Conservation (phyloP, 92 coral and sea anemone species). For the Hydrozoanthus gracilis region DNA sequence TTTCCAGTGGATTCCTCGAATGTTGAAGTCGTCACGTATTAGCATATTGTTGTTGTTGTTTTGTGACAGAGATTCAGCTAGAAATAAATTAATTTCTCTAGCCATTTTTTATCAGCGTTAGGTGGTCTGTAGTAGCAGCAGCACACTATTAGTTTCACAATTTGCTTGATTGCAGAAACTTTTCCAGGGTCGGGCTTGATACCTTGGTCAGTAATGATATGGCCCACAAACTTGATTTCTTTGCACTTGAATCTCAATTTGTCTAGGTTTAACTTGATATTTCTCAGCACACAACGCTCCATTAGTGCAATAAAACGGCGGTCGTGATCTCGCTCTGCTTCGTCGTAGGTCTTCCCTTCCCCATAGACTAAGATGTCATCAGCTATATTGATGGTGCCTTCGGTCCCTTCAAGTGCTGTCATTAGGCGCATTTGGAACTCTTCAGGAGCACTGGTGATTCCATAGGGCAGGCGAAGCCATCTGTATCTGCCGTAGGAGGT, state of each 20-base stretch:
- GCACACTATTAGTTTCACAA: background rate
- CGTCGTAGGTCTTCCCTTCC: slow-evolving; percentile 52
- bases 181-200: background rate
- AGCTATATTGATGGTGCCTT: slow-evolving; percentile 57
- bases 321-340: slow-evolving; percentile 67
- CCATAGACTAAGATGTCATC: slow-evolving; percentile 67
- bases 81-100: slow-evolving; percentile 50
- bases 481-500: slow-evolving; percentile 60
- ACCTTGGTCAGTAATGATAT: no score
- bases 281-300: slow-evolving; percentile 57
- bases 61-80: slow-evolving; percentile 36
- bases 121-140: slow-evolving; percentile 58
- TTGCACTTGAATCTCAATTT: slow-evolving; percentile 42
- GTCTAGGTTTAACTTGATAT: slow-evolving; percentile 53
- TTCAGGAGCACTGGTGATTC: slow-evolving; percentile 64
- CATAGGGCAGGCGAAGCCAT: slow-evolving; percentile 64
- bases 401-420: slow-evolving; percentile 49
- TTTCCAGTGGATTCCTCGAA: slow-evolving; percentile 50
- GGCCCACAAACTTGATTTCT: no score
- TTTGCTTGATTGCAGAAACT: background rate
- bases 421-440: slow-evolving; percentile 59
- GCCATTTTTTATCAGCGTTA: slow-evolving; percentile 46
- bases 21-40: slow-evolving; percentile 47
- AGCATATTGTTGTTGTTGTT: slow-evolving; percentile 42
- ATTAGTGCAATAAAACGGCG: slow-evolving; percentile 61